Conservation (phyloP, 1,140 invertebrate genomes). For the Zaprionus gabonicus region DNA sequence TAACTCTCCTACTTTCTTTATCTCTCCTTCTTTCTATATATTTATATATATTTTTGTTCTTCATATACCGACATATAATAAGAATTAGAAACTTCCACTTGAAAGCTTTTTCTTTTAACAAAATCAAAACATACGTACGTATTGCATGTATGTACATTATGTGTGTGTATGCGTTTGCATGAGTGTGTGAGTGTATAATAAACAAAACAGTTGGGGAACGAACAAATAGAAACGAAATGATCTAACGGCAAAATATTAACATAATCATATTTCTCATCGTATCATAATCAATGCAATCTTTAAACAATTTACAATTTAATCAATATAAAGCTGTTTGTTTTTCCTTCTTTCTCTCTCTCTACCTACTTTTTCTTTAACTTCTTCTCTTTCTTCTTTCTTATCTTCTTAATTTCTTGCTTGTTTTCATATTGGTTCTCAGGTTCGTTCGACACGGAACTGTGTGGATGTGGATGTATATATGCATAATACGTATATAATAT, state of each 20-base stretch:
- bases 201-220: slow-evolving; percentile 40
- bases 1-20: not conserved
- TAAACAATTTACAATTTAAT: slow-evolving; percentile 76
- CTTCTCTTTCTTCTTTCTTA: not conserved
- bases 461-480: slow-evolving; percentile 14
- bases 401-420: not conserved
- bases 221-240: slow-evolving; percentile 46
- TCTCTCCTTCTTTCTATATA: not conserved
- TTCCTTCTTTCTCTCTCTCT: slow-evolving; percentile 13
- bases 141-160: slow-evolving; percentile 9
- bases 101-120: slow-evolving; percentile 48
- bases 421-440: slow-evolving; percentile 57
- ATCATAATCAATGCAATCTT: slow-evolving; percentile 43
- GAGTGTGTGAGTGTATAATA: slow-evolving; percentile 21
- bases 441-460: slow-evolving; percentile 41
- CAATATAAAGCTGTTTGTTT: slow-evolving; percentile 74
- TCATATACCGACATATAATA: slow-evolving; percentile 56
- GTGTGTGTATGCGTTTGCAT: not conserved
- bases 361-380: not conserved
- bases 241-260: slow-evolving; percentile 53
- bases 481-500: slow-evolving; percentile 41
- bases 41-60: slow-evolving; percentile 2
- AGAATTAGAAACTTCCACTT: slow-evolving; percentile 34
- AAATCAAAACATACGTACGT: slow-evolving; percentile 57
- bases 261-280: slow-evolving; percentile 40